phyloP scores from a whole-genome alignment of 2,113 vertebrate genomes.

The Pogonocichla stellata region DNA sequence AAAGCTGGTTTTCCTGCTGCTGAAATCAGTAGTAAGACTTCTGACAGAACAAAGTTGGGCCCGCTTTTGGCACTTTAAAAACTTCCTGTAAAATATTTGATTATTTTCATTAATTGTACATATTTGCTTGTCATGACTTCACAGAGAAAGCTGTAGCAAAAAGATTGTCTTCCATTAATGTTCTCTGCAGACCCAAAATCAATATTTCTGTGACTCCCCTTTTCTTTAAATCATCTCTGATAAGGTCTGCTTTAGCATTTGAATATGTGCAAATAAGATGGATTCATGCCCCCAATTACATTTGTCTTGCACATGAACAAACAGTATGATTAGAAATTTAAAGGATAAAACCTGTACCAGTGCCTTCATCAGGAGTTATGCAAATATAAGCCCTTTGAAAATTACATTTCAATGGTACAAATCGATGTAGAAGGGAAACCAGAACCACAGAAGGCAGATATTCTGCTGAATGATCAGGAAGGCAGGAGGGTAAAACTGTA shows the following conservation, averaged over 20 bases:
- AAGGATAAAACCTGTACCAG: neutral
- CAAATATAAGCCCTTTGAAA: neutral
- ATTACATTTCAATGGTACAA: neutral
- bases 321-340: constrained; percentile 11
- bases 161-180: neutral
- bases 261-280: constrained; percentile 26
- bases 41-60: neutral
- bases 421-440: neutral
- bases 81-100: neutral
- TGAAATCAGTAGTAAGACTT: neutral
- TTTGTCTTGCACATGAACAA: neutral
- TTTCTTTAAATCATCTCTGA: neutral
- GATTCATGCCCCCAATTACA: constrained; percentile 13
- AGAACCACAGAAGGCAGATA: neutral
- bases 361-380: neutral
- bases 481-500: neutral
- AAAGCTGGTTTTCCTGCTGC: neutral
- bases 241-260: constrained; percentile 1
- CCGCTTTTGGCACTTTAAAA: neutral
- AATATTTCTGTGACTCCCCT: neutral
- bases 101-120: neutral
- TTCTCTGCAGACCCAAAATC: neutral
- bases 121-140: neutral
- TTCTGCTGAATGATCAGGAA: neutral
- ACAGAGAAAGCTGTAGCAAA: neutral